A percentile compares a stretch with the other conserved stretches of the same genome.
Evolutionary conservation across 2,113 vertebrate species (phyloP).

Genomic region (Cheilinus undulatus): DNA sequence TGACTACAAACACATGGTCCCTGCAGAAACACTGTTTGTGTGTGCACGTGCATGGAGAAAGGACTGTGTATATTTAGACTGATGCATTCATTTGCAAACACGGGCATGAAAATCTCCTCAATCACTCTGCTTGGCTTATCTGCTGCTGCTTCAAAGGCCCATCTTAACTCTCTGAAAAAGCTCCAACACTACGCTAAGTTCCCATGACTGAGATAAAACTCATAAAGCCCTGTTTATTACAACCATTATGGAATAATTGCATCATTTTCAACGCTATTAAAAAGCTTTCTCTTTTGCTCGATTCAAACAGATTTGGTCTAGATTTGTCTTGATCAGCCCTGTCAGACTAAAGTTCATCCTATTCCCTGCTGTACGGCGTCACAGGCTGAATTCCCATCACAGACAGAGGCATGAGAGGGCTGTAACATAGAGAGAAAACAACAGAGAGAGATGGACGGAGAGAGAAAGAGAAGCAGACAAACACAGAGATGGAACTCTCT

Average conservation of each 20-base stretch:
- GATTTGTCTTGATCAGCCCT: conserved; percentile 12
- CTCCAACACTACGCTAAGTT: conserved; percentile 38
- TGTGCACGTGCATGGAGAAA: neutral
- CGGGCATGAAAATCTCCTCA: neutral
- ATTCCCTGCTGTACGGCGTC: conserved; percentile 16
- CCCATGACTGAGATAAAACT: conserved; percentile 48
- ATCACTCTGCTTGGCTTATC: neutral
- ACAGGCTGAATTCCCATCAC: conserved; percentile 24
- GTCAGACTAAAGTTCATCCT: conserved; percentile 32
- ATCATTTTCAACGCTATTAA: conserved; percentile 48
- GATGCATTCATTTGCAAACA: conserved; percentile 17
- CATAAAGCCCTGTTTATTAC: conserved; percentile 44
- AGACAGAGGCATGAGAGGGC: neutral
- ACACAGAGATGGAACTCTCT: conserved; percentile 11
- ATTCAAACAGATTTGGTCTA: conserved; percentile 31
- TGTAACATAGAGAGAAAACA: conserved; percentile 15
- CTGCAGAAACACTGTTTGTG: neutral
- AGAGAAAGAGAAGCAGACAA: neutral
- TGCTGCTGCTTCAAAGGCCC: conserved; percentile 14
- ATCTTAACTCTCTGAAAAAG: conserved; percentile 29
- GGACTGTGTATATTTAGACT: neutral
- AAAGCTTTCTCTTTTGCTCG: conserved; percentile 25
- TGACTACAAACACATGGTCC: conserved; percentile 23
- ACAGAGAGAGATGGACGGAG: neutral
- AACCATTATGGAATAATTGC: conserved; percentile 60